Percentiles rank a stretch among this genome's conserved stretches.
Conservation (phyloP, 1,140 invertebrate genomes). For the Drosophila eugracilis region DNA sequence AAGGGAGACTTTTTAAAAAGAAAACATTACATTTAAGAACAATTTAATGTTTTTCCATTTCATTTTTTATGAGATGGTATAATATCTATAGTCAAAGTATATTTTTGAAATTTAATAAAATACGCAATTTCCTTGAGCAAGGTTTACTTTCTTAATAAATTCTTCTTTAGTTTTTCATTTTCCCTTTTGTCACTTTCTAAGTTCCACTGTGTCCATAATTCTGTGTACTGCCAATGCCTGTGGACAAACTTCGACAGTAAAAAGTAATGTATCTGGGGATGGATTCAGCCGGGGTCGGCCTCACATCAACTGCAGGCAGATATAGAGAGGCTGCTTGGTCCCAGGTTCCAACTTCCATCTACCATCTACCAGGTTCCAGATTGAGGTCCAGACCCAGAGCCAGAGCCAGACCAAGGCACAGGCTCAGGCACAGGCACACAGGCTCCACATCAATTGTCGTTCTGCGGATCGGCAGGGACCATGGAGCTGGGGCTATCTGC, state of each 20-base stretch:
- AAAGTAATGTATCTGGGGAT: constrained; percentile 60
- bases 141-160: background rate
- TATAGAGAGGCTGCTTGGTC: background rate
- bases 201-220: constrained; percentile 34
- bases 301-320: constrained; percentile 21
- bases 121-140: too few relatives aligned
- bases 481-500: constrained; percentile 28
- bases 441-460: constrained; percentile 80
- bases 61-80: too few relatives aligned
- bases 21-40: background rate
- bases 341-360: constrained; percentile 12
- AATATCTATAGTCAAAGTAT: too few relatives aligned
- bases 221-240: constrained; percentile 28
- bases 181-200: background rate
- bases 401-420: constrained; percentile 6
- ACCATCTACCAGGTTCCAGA: constrained; percentile 12
- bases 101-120: too few relatives aligned
- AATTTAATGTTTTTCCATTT: too few relatives aligned
- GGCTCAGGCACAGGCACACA: constrained; percentile 7
- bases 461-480: constrained; percentile 54
- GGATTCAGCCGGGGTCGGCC: constrained; percentile 6
- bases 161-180: background rate
- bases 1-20: background rate
- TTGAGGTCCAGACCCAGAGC: constrained; percentile 23
- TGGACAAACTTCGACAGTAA: constrained; percentile 61